phyloP scores from a whole-genome alignment of 2,113 vertebrate genomes.

The Excalfactoria chinensis region DNA sequence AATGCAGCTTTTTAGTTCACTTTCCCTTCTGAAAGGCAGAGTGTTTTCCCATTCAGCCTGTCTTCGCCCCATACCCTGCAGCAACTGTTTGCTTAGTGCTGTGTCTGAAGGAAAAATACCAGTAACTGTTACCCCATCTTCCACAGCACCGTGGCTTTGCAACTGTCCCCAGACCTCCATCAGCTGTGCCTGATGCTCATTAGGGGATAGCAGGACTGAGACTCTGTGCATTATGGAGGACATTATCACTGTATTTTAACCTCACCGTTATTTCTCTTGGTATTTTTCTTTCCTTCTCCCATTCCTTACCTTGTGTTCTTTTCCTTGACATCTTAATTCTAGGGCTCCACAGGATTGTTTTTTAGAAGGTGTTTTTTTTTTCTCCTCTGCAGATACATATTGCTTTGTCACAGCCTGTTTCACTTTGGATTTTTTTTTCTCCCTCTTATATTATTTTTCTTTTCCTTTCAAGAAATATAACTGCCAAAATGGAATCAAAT shows the following conservation, averaged over 20 bases:
- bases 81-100: not conserved
- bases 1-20: not conserved
- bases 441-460: not conserved
- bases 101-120: conserved; percentile 17
- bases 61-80: not conserved
- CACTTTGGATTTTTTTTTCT: conserved; percentile 30
- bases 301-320: not conserved
- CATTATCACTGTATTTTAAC: not conserved
- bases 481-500: conserved; percentile 45
- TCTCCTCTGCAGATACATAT: not conserved
- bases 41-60: not conserved
- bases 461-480: conserved; percentile 9
- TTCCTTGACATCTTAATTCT: conserved; percentile 57
- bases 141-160: not conserved
- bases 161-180: not conserved
- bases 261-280: not conserved
- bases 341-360: not conserved
- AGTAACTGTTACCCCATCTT: not conserved
- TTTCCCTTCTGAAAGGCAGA: not conserved
- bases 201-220: not conserved
- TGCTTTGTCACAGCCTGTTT: conserved; percentile 34
- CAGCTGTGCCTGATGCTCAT: conserved; percentile 21
- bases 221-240: not conserved
- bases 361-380: conserved; percentile 36
- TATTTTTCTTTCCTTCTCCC: not conserved